Base-by-base conservation (phyloP, 2,888 invertebrate genomes). In the Boloria selene region DNA sequence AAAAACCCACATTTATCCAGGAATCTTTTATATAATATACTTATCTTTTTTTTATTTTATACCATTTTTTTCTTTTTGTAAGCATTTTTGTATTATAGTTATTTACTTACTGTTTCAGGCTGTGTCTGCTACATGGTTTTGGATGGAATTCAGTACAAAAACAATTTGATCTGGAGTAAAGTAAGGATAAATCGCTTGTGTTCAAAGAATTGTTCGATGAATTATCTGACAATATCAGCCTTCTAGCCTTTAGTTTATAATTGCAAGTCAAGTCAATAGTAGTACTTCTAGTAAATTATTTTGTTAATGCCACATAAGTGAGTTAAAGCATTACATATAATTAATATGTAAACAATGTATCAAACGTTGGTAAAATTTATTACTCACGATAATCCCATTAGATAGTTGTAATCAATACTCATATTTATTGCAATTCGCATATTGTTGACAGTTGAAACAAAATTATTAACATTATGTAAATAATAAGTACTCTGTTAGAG, bases 311-410 rank as follows among this genome's bases (percentile, higher is more conserved):
- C 55, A 63, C 50, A 63, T 59, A 59, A 59, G 17, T 59, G 49
- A 50, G 47, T 60, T 31, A 44, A 63, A 63, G 50, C 56, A 26
- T 63, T 50, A 56, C 38, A 52, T 52, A 59, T 64, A 64, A 64
- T 64, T 64, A 64, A 52, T 59, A 52, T 64, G 51, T 64, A 53
- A 59, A 64, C 64, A 59, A 64, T 59, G 44, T 47, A 52, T 53
- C 31, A 38, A 52, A 64, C 45, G 56, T 45, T 59, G 38, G 13
- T 31, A 22, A 56, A 64, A 64, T 64, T 64, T 64, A 64, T 64
- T 59, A 53, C 50, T 64, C 64, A 64, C 64, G 64, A 64, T 50
- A 64, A 44, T 59, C 64, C 45, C 59, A 59, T 64, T 64, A 58
- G 59, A 64, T 59, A 64, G 45, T 58, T 52, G 64, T 59, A 59